These are phyloP conservation scores for Otis tarda DNA, from an alignment of 2,113 vertebrate genomes.

Conservation along the genomic window DNA sequence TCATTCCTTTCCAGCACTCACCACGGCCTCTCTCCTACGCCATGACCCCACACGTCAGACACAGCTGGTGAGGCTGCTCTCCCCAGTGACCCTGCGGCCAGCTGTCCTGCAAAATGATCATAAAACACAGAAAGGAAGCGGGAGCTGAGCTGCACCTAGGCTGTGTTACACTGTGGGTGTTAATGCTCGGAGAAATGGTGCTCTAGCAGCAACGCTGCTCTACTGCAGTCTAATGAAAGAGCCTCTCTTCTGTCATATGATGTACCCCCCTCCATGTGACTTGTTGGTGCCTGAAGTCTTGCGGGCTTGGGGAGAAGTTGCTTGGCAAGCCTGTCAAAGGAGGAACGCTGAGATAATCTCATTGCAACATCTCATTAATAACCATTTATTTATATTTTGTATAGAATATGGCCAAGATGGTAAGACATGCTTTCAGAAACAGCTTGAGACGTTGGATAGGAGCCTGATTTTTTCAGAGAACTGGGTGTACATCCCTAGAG, in stretches of 20 bases:
- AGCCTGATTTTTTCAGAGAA: not conserved
- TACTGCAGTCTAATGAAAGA: not conserved
- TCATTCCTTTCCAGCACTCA: not conserved
- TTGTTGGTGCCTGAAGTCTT: not conserved
- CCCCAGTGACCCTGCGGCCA: not conserved
- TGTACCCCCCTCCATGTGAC: not conserved
- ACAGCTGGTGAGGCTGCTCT: not conserved
- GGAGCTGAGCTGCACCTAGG: not conserved
- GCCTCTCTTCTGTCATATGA: not conserved
- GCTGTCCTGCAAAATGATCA: not conserved
- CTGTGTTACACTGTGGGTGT: not conserved
- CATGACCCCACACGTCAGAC: not conserved
- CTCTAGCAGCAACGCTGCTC: not conserved
- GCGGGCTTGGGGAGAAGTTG: not conserved
- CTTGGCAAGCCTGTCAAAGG: not conserved
- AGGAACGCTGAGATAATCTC: not conserved
- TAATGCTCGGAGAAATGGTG: not conserved
- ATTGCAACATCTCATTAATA: not conserved
- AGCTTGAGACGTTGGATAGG: not conserved
- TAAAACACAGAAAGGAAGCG: fast-evolving
- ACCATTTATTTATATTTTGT: not conserved
- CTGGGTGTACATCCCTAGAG: not conserved
- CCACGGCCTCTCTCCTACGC: not conserved
- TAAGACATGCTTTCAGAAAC: not conserved
- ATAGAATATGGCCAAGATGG: not conserved